A percentile compares a stretch with the other conserved stretches of the same genome.
These are phyloP conservation scores for Rhynchomys soricoides DNA, from an alignment of 2,113 vertebrate species.

Conservation along the genomic window DNA sequence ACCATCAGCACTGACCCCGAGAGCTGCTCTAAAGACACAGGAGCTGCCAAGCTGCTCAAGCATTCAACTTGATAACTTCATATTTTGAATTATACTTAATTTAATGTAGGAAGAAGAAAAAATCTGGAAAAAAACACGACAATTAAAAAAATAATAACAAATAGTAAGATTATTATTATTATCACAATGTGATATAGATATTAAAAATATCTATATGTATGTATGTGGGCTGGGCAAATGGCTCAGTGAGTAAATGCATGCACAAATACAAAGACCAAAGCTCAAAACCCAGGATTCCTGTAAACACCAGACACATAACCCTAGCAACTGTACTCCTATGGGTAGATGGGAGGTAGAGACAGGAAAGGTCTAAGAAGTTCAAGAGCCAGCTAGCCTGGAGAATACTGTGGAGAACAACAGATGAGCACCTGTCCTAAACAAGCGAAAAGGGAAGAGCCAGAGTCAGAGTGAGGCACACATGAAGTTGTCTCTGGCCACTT, in stretches of 20 bases:
- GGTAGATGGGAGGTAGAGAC: not conserved
- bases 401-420: not conserved
- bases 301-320: not conserved
- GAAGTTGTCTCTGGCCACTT: not conserved
- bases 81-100: not conserved
- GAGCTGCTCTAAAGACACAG: not conserved
- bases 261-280: not conserved
- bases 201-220: not conserved
- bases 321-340: not conserved
- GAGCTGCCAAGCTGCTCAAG: not conserved
- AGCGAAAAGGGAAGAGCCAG: not conserved
- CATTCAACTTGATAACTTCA: not conserved
- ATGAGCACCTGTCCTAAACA: not conserved
- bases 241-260: not conserved
- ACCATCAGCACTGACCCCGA: conserved; percentile 1
- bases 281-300: not conserved
- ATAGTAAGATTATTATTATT: not conserved
- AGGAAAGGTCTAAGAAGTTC: not conserved
- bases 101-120: not conserved
- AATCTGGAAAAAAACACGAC: not conserved
- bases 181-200: not conserved
- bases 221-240: not conserved
- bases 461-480: not conserved
- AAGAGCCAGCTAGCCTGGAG: not conserved
- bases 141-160: not conserved